These are phyloP conservation scores for Anas bernieri DNA, from an alignment of 2,797 vertebrate species.

Conservation along the genomic window DNA sequence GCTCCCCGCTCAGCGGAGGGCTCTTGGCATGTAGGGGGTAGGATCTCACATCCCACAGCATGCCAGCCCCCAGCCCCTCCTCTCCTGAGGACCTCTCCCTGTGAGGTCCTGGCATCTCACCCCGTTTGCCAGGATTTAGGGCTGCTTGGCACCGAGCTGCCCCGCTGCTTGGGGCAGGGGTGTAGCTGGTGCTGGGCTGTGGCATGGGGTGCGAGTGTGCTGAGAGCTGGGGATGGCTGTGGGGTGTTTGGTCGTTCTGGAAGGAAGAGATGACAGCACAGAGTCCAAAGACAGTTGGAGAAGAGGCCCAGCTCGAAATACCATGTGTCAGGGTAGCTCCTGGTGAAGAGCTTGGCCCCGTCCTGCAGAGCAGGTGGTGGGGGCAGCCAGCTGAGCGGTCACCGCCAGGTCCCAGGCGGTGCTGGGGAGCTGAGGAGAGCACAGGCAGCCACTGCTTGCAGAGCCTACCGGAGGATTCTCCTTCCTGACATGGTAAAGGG, in stretches of 20 bases:
- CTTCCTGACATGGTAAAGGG: not conserved
- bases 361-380: not conserved
- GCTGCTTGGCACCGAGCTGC: not conserved
- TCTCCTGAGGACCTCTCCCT: too few relatives aligned
- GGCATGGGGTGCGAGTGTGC: accelerated
- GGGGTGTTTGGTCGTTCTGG: not conserved
- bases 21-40: accelerated
- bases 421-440: not conserved
- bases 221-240: not conserved
- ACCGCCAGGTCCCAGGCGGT: not conserved
- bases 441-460: not conserved
- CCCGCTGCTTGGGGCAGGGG: not conserved
- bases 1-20: not conserved
- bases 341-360: not conserved
- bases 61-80: not conserved
- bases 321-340: not conserved
- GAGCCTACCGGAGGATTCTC: not conserved
- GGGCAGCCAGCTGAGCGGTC: not conserved
- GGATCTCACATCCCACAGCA: accelerated
- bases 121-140: not conserved
- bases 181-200: not conserved
- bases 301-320: not conserved
- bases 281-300: not conserved
- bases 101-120: not conserved
- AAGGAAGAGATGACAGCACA: not conserved